phyloP scores from a whole-genome alignment of 1,140 invertebrate species.

The Nephila pilipes region DNA sequence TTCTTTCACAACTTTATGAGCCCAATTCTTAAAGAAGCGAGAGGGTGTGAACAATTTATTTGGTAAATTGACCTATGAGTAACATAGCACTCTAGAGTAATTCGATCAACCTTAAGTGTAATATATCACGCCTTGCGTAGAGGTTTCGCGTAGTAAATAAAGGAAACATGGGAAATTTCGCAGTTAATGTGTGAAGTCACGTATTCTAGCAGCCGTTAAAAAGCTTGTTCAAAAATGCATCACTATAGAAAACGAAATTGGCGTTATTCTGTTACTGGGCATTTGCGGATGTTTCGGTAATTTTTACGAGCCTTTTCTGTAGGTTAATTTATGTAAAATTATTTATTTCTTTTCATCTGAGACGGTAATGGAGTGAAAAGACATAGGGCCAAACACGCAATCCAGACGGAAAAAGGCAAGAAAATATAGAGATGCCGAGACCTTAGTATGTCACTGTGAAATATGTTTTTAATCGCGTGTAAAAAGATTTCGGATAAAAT shows the following conservation, averaged over 20 bases:
- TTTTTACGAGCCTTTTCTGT: conserved; percentile 22
- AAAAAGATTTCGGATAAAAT: conserved; percentile 11
- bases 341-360: conserved; percentile 20
- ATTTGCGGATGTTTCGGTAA: conserved; percentile 23
- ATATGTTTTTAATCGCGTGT: conserved; percentile 29
- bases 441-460: conserved; percentile 20
- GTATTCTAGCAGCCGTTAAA: conserved; percentile 33
- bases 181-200: conserved; percentile 43
- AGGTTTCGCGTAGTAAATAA: conserved; percentile 18
- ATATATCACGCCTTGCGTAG: conserved; percentile 31
- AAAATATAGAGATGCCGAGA: not conserved
- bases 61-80: conserved; percentile 30
- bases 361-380: conserved; percentile 1
- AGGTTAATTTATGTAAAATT: conserved; percentile 42
- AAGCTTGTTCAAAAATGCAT: conserved; percentile 23
- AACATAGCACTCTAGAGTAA: conserved; percentile 10
- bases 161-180: conserved; percentile 35
- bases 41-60: conserved; percentile 41
- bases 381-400: not conserved
- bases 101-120: conserved; percentile 51
- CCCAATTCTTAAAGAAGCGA: conserved; percentile 8
- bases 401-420: not conserved
- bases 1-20: conserved; percentile 38
- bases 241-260: conserved; percentile 33
- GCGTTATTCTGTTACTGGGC: conserved; percentile 15